Base-by-base conservation (phyloP, 2,797 vertebrate species). In the Cyprinodon diabolis region DNA sequence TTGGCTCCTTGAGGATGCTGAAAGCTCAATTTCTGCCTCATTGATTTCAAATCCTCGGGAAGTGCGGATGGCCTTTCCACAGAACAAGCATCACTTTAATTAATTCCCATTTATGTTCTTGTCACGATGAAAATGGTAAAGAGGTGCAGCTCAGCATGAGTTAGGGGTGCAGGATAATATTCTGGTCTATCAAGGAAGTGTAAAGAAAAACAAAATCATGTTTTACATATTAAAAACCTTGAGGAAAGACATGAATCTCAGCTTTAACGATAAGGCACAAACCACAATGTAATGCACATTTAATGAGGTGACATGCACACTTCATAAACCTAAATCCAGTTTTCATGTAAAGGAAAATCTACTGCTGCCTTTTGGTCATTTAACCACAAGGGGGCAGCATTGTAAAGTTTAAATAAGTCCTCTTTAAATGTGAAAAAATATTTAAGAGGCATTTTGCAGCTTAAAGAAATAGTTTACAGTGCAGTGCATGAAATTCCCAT, bases 1-100 rank as follows among this genome's bases (percentile, higher is more conserved):
- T 77, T 35, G 30, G 57, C 74, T 49, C 57, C 13, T 45, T 48
- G 45, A 69, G 49, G 75, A 69, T 15, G 76, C 84, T 85, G 77
- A 88, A 80, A 75, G 69, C 77, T 76, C 71, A 55, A 74, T 75
- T 85, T 76, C 78, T 72, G 54, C 77, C 81, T 77, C 77, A 74
- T 82, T 86, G 85, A 82, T 88, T 79, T 71, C 63, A 72, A 6
- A 2, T 52, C 75, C 49, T 54, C 0, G 0, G 67, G 54, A 65
- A 4, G 56, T 6, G 15, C 40, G 47, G 69, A 25, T 25, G 56
- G 25, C 45, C 6, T 0, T 35, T 45, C 1, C 62, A 19, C n/a
- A 37, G 47, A 57, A 68, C 19, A 73, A 45, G 54, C 77, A 47
- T 60, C 62, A 11, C 49, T 77, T 45, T 51, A 52, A 77, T 57